phyloP scores from a whole-genome alignment of 92 coral and sea anemone species.

The Epizoanthus ramosus region DNA sequence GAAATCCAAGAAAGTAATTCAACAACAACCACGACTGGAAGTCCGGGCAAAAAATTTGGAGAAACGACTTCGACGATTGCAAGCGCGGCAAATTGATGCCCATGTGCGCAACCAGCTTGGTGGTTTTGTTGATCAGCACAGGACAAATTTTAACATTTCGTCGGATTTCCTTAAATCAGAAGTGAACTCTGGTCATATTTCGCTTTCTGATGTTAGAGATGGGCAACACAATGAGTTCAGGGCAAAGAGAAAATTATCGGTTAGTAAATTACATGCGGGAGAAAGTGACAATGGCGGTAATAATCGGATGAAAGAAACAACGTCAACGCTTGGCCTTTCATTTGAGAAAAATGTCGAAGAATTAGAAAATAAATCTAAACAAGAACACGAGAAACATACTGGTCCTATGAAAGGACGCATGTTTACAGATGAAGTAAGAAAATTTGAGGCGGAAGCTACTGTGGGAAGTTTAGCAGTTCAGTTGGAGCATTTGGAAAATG shows the following conservation, averaged over 20 bases:
- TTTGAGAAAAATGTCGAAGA: conserved; percentile 40
- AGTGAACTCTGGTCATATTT: conserved; percentile 34
- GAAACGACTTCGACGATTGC: conserved; percentile 98
- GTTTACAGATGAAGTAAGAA: conserved; percentile 58
- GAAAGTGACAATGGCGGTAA: conserved; percentile 39
- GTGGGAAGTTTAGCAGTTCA: conserved; percentile 85
- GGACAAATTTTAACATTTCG: conserved; percentile 48
- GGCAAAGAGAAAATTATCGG: conserved; percentile 33
- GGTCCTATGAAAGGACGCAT: conserved; percentile 61
- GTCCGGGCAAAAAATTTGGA: conserved; percentile 90
- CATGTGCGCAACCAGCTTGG: conserved; percentile 97
- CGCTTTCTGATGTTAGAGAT: conserved; percentile 48
- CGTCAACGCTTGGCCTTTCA: conserved; percentile 6
- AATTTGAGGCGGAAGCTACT: conserved; percentile 72
- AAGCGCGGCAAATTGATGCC: conserved; percentile 99
- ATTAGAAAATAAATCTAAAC: conserved; percentile 24
- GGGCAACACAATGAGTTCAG: conserved; percentile 15
- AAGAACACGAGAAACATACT: conserved; percentile 17
- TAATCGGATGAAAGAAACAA: conserved; percentile 30
- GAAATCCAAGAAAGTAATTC: conserved; percentile 70
- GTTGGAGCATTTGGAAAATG: conserved; percentile 89
- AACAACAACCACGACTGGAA: conserved; percentile 81
- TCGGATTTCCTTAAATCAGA: conserved; percentile 46
- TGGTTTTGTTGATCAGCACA: conserved; percentile 69
- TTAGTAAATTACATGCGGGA: conserved; percentile 41